These are phyloP conservation scores for Penaeus vannamei DNA, from an alignment of 1,140 invertebrate species.

Conservation along the genomic window DNA sequence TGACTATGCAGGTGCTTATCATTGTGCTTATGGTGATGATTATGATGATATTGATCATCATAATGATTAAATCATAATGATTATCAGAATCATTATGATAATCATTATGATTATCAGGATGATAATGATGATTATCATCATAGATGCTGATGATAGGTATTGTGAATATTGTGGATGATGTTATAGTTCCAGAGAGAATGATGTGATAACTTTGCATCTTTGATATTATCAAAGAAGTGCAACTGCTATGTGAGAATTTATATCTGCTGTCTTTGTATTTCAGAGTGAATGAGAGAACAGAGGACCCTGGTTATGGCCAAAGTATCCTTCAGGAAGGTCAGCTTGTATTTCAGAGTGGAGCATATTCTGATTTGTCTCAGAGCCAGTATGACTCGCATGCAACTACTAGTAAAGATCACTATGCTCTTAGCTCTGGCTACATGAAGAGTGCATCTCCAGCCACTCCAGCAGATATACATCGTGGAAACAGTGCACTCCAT, in stretches of 20 bases:
- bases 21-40: no score
- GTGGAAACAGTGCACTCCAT: slow-evolving; percentile 30
- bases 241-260: not conserved
- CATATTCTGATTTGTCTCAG: slow-evolving; percentile 54
- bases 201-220: no score
- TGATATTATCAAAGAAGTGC: no score
- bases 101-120: no score
- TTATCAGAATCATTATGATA: no score
- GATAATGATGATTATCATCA: no score
- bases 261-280: not conserved
- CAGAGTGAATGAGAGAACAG: slow-evolving; percentile 77
- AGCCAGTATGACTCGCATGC: slow-evolving; percentile 49
- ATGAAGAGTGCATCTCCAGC: slow-evolving; percentile 58
- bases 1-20: no score
- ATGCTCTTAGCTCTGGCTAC: slow-evolving; percentile 60
- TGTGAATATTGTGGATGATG: no score
- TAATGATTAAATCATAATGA: no score
- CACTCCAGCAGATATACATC: slow-evolving; percentile 46
- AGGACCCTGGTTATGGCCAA: slow-evolving; percentile 90
- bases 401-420: slow-evolving; percentile 48
- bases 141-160: no score
- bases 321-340: slow-evolving; percentile 90
- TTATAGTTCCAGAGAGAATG: no score
- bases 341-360: slow-evolving; percentile 83
- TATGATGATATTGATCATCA: no score